Percentiles rank a stretch among this genome's conserved stretches.
phyloP scores from a whole-genome alignment of 2,113 vertebrate genomes.

The Tapirus terrestris region DNA sequence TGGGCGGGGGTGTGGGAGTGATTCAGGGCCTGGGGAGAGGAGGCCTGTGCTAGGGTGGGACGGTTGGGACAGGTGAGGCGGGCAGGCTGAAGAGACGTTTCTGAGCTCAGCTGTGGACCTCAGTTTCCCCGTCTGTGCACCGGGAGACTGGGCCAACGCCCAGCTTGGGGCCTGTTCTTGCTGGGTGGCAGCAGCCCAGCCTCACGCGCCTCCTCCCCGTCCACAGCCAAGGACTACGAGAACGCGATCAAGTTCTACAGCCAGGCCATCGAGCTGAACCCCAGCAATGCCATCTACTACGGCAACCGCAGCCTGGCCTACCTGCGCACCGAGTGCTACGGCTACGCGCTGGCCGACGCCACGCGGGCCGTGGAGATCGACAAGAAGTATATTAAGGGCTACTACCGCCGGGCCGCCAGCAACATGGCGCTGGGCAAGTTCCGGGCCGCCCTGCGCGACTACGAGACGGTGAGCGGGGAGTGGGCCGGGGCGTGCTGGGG shows the following conservation, averaged over 20 bases:
- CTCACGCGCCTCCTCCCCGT: background rate
- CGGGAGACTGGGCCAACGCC: accelerated
- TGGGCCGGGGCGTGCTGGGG: background rate
- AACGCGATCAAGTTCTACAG: constrained; percentile 95
- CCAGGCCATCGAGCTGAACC: constrained; percentile 93
- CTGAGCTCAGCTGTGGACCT: background rate
- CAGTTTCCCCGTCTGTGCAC: background rate
- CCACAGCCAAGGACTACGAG: constrained; percentile 94
- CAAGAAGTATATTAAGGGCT: constrained; percentile 96
- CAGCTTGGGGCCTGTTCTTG: background rate
- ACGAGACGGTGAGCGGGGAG: constrained; percentile 92
- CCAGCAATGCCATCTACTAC: constrained; percentile 93
- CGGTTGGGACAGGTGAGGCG: background rate
- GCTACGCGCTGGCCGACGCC: constrained; percentile 95
- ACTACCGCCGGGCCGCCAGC: constrained; percentile 95
- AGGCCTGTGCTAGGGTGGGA: background rate
- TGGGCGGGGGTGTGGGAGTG: background rate
- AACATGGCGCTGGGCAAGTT: constrained; percentile 98
- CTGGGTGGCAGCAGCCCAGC: accelerated
- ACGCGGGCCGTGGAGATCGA: constrained; percentile 94
- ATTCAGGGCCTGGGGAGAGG: background rate
- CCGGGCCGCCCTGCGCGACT: constrained; percentile 96
- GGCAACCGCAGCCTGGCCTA: constrained; percentile 97
- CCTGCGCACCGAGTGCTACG: constrained; percentile 96
- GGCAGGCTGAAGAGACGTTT: background rate